Conservation (phyloP, 2,113 vertebrate genomes). For the Corydoras maculifer region DNA sequence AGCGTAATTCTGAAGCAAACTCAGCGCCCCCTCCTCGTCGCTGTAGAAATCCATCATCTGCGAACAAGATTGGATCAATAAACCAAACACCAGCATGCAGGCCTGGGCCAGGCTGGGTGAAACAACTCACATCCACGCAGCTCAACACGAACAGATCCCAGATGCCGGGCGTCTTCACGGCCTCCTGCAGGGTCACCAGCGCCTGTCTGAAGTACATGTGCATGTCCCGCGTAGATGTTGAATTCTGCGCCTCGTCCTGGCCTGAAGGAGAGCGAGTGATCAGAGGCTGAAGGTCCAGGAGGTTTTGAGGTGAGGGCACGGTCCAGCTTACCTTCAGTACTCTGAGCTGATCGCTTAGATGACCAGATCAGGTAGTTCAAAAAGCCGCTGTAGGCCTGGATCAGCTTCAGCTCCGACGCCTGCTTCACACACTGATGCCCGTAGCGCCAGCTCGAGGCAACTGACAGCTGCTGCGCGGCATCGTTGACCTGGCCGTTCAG, state of each 20-base stretch:
- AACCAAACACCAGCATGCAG: not conserved
- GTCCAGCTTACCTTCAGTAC: constrained; percentile 58
- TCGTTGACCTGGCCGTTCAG: constrained; percentile 71
- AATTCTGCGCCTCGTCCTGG: constrained; percentile 46
- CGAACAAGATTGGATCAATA: not conserved
- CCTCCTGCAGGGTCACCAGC: constrained; percentile 65
- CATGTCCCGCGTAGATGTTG: constrained; percentile 58
- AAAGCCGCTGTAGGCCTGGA: constrained; percentile 79
- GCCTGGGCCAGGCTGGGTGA: too few species aligned
- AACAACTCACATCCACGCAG: constrained; percentile 76
- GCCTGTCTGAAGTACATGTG: constrained; percentile 75
- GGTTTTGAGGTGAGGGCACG: too few species aligned
- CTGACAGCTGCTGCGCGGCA: constrained; percentile 68
- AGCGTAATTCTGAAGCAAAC: constrained; percentile 77
- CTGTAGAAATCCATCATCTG: constrained; percentile 86
- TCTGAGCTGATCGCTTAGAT: constrained; percentile 59
- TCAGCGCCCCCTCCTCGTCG: constrained; percentile 61
- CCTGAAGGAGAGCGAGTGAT: not conserved
- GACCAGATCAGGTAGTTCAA: constrained; percentile 79
- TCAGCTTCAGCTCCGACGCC: constrained; percentile 62
- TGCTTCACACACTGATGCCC: constrained; percentile 68
- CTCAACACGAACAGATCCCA: constrained; percentile 86
- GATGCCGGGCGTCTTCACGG: constrained; percentile 77
- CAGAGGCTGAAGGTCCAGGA: not conserved
- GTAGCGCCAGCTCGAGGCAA: constrained; percentile 77